Evolutionary conservation across 92 coral and sea anemone genomes (phyloP).

Genomic region (Porites rus): DNA sequence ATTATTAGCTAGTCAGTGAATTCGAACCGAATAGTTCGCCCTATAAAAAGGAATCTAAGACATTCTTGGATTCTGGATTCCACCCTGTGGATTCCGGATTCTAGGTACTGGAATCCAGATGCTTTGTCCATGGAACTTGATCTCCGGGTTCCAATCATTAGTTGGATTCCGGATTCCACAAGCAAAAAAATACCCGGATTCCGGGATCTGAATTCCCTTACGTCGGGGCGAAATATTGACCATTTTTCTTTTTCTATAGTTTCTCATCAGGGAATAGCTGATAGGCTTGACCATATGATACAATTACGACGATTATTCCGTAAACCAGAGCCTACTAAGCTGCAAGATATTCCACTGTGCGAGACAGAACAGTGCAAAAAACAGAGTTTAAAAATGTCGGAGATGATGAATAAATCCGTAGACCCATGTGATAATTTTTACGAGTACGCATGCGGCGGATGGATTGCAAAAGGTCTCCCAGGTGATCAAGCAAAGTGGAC

Average conservation of each 20-base stretch:
- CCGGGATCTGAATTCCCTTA: background rate
- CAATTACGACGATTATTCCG: background rate
- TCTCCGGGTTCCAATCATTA: too few relatives aligned
- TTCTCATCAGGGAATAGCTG: slow-evolving; percentile 12
- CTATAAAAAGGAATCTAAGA: too few relatives aligned
- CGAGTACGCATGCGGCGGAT: slow-evolving; percentile 72
- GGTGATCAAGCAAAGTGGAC: slow-evolving; percentile 35
- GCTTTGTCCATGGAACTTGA: too few relatives aligned
- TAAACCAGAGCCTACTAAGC: background rate
- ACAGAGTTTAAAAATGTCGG: slow-evolving; percentile 21
- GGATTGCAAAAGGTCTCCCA: slow-evolving; percentile 32
- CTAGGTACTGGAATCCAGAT: too few relatives aligned
- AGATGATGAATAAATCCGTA: slow-evolving; percentile 41
- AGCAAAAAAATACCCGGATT: background rate
- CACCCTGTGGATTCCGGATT: too few relatives aligned
- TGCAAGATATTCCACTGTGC: slow-evolving; percentile 33
- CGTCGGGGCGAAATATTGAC: background rate
- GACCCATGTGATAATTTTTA: slow-evolving; percentile 69
- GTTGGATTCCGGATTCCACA: too few relatives aligned
- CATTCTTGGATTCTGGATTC: too few relatives aligned
- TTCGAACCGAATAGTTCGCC: too few relatives aligned
- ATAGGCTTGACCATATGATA: background rate
- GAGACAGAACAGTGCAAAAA: slow-evolving; percentile 37
- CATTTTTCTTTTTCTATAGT: background rate
- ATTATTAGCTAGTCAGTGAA: too few relatives aligned